Percentiles rank a stretch among this genome's conserved stretches.
Conservation (phyloP, 2,797 vertebrate genomes). For the Danio tinwini region DNA sequence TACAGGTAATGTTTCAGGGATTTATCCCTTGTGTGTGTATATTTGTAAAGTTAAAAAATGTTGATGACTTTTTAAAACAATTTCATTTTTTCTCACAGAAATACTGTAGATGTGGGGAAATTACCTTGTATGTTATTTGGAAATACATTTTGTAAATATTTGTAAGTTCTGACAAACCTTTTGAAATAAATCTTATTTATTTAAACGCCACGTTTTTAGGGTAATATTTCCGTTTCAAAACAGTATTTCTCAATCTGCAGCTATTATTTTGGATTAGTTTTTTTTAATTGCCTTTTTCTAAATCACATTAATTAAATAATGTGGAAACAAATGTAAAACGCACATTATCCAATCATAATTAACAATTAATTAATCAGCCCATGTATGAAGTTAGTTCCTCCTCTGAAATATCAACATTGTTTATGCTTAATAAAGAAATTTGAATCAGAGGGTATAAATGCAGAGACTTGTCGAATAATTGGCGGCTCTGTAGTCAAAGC, state of each 20-base stretch:
- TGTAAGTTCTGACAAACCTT: conserved; percentile 66
- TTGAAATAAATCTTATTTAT: conserved; percentile 79
- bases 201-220: conserved; percentile 25
- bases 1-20: not conserved
- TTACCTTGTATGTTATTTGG: conserved; percentile 36
- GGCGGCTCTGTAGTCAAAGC: conserved; percentile 2
- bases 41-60: conserved; percentile 31
- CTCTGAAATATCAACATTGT: not conserved
- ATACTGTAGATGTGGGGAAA: conserved; percentile 19
- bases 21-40: conserved; percentile 16
- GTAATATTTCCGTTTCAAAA: not conserved
- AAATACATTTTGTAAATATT: conserved; percentile 69
- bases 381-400: not conserved
- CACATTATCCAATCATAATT: not conserved
- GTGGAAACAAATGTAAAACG: not conserved
- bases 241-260: not conserved
- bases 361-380: not conserved
- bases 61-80: conserved; percentile 14
- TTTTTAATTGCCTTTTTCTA: not conserved
- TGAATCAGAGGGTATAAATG: not conserved
- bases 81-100: conserved; percentile 28
- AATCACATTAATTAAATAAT: not conserved
- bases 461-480: not conserved
- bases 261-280: not conserved
- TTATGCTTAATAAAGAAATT: not conserved